A percentile compares a stretch with the other conserved stretches of the same genome.
Evolutionary conservation across 2,113 vertebrate genomes (phyloP).

Genomic region (Anas platyrhynchos): DNA sequence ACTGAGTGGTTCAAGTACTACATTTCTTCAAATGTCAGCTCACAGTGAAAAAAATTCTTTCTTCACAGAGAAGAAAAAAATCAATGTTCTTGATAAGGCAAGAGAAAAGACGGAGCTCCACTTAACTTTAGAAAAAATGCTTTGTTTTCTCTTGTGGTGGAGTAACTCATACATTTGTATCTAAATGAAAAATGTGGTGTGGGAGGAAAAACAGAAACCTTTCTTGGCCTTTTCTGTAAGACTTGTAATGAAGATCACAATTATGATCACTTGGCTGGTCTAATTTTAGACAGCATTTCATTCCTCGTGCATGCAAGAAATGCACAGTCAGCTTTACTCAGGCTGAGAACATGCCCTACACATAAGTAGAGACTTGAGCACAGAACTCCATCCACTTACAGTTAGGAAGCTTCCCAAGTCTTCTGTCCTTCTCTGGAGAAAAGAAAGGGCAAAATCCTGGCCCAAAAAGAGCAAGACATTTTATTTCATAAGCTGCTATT

Average conservation of each 20-base stretch:
- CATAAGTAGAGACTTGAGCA: fast-evolving
- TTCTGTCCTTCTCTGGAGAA: background rate
- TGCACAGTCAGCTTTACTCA: background rate
- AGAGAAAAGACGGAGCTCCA: background rate
- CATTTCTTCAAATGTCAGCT: background rate
- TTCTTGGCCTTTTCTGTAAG: background rate
- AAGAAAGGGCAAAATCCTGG: background rate
- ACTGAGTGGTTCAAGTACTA: background rate
- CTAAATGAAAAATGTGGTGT: background rate
- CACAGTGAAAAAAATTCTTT: background rate
- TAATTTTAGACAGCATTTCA: background rate
- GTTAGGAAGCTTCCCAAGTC: background rate
- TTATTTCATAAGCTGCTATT: background rate
- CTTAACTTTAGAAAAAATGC: background rate
- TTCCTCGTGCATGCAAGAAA: background rate
- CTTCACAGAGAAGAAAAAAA: background rate
- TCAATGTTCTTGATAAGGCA: background rate
- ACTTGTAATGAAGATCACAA: background rate
- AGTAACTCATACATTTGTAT: fast-evolving
- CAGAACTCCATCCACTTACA: background rate
- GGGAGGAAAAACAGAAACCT: background rate
- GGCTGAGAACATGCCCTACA: background rate
- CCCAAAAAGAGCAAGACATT: background rate
- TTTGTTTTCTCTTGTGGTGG: background rate
- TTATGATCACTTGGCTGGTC: fast-evolving